Percentiles rank a stretch among this genome's conserved stretches.
phyloP scores from a whole-genome alignment of 2,113 vertebrate species.

The Lethenteron reissneri region DNA sequence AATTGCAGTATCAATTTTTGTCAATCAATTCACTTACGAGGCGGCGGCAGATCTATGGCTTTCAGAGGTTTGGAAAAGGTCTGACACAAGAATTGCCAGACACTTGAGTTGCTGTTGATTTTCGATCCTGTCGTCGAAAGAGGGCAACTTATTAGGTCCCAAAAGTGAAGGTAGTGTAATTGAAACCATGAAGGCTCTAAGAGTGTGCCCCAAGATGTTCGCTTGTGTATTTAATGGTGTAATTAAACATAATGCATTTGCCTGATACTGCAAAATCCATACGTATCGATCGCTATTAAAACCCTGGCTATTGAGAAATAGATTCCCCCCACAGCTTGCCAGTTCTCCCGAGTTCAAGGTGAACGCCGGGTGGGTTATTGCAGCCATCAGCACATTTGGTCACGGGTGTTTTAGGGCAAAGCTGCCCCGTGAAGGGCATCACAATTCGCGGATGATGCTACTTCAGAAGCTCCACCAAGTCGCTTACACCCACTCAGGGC shows the following conservation, averaged over 20 bases:
- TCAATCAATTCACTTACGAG: too few relatives aligned
- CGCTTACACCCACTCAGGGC: too few relatives aligned
- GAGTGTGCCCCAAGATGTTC: not conserved
- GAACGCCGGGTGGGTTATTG: not conserved
- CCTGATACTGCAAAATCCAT: conserved; percentile 7
- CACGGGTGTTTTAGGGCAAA: too few relatives aligned
- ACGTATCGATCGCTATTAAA: conserved; percentile 6
- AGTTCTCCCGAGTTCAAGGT: conserved; percentile 5
- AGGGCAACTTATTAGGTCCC: conserved; percentile 2
- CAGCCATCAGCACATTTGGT: too few relatives aligned
- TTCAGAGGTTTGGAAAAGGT: not conserved
- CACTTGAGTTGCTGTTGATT: not conserved
- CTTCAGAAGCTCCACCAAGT: too few relatives aligned
- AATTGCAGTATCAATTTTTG: too few relatives aligned
- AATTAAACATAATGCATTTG: conserved; percentile 6
- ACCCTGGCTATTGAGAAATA: conserved; percentile 1
- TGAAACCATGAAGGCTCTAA: not conserved
- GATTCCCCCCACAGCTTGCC: not conserved
- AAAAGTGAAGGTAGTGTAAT: not conserved
- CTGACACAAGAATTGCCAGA: conserved; percentile 1
- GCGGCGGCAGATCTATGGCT: too few relatives aligned
- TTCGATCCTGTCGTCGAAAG: not conserved
- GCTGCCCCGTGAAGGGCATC: too few relatives aligned
- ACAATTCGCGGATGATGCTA: too few relatives aligned
- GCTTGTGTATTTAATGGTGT: not conserved